Evolutionary conservation across 2,888 invertebrate species (phyloP).

Genomic region (Drosophila nr. fundita): DNA sequence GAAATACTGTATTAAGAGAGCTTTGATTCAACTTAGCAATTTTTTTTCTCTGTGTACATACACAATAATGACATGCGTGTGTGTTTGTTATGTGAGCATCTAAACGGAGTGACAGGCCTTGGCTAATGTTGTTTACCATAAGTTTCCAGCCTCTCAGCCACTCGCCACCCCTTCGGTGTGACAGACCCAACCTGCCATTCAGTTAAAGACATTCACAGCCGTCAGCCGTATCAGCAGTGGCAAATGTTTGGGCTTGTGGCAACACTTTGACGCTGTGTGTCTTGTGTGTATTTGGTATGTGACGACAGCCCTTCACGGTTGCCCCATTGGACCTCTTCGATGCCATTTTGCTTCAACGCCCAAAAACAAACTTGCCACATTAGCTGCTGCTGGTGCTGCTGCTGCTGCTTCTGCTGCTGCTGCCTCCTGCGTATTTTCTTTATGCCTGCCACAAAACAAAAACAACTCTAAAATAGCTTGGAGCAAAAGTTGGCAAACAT

Average conservation of each 20-base stretch:
- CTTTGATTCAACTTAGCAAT: background rate
- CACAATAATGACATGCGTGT: background rate
- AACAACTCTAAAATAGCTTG: conserved; percentile 31
- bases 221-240: conserved; percentile 27
- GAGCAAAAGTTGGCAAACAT: conserved; percentile 16
- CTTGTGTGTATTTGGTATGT: conserved; percentile 31
- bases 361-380: conserved; percentile 39
- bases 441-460: conserved; percentile 23
- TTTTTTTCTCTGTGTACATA: background rate
- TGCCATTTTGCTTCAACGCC: conserved; percentile 25
- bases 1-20: background rate
- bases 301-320: conserved; percentile 10
- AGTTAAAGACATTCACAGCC: conserved; percentile 32
- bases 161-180: conserved; percentile 2
- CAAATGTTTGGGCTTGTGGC: conserved; percentile 39
- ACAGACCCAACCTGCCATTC: conserved; percentile 7
- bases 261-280: conserved; percentile 38
- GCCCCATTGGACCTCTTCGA: conserved; percentile 2
- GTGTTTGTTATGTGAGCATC: conserved; percentile 34
- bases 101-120: conserved; percentile 48
- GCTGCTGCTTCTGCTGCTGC: conserved; percentile 4
- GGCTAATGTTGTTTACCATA: conserved; percentile 66
- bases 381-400: conserved; percentile 15
- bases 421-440: conserved; percentile 40
- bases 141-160: conserved; percentile 8